Percentiles rank a stretch among this genome's conserved stretches.
These are phyloP conservation scores for Lasioglossum zephyrum DNA, from an alignment of 2,888 invertebrate genomes.

Conservation along the genomic window DNA sequence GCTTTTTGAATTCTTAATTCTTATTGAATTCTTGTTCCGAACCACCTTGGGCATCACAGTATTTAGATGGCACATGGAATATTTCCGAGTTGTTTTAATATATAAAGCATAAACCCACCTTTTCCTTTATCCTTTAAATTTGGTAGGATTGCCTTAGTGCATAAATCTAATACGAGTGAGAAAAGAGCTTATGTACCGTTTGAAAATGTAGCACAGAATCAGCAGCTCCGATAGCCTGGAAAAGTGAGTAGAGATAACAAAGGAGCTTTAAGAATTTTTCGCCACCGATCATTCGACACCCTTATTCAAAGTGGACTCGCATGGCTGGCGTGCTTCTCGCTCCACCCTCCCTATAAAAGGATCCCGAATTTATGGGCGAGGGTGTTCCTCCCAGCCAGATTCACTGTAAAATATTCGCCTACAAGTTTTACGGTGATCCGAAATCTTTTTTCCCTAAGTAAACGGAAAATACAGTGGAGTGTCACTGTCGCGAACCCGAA, in stretches of 20 bases:
- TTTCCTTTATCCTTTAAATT: not conserved
- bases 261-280: not conserved
- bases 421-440: constrained; percentile 15
- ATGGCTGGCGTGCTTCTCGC: not conserved
- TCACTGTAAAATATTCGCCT: constrained; percentile 1
- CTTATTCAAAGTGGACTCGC: constrained; percentile 7
- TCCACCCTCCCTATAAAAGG: not conserved
- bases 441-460: not conserved
- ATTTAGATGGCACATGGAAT: no score
- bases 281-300: not conserved
- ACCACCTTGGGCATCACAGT: no score
- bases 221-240: not conserved
- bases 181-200: not conserved
- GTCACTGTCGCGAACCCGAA: not conserved
- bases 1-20: no score
- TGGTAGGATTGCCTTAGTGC: no score
- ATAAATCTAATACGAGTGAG: no score
- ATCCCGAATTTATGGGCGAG: constrained; percentile 1
- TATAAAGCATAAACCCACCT: not conserved
- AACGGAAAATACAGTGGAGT: not conserved
- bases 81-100: no score
- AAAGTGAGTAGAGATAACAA: not conserved
- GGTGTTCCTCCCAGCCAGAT: not conserved
- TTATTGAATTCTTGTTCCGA: no score
- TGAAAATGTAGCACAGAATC: not conserved